Base-by-base conservation (phyloP, 2,797 vertebrate genomes). In the Thamnophis elegans region DNA sequence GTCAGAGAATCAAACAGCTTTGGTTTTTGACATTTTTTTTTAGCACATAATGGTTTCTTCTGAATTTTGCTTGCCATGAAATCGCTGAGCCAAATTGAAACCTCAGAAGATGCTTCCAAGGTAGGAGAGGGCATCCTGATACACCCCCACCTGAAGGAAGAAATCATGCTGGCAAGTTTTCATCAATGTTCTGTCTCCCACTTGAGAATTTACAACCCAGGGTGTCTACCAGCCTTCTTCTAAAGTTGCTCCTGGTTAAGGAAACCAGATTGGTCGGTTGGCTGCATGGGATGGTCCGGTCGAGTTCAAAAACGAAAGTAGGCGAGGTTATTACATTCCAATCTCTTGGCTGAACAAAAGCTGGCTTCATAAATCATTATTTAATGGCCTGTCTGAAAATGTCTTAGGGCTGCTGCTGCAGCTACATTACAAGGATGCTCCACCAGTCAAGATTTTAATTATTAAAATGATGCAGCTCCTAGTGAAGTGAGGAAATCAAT, bases 351-450 rank as follows among this genome's bases (percentile, higher is more conserved):
- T 97, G 96, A 97, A 97, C 96, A 97, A 97, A 97, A 96, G 32
- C 92, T n/a, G 86, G 93, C 94, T 97, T 96, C 96, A 97, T 97
- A 97, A 97, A 97, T 97, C 96, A 97, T 96, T 96, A 93, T 96
- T 94, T 97, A 97, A 97, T 97, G 96, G 93, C 93, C 95, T 97
- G 96, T 97, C 97, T 94, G 3, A 90, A 95, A 96, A 93, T 95
- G 96, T 97, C 95, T 97, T 96, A 92, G 96, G 93, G 91, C 88
- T 96, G 95, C 88, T 96, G 95, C 96, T 95, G 68, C 91, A 95
- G 94, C 93, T 95, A 93, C 95, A 95, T 88, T 86, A 58, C 90
- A 94, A 95, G 86, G 36, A 86, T 96, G n/a, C 93, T 96, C 96
- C 95, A 89, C n/a, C 0, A 0, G 89, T 95, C 90, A 92, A 93